phyloP scores from a whole-genome alignment of 2,113 vertebrate species.

The Nothobranchius kuhntae region DNA sequence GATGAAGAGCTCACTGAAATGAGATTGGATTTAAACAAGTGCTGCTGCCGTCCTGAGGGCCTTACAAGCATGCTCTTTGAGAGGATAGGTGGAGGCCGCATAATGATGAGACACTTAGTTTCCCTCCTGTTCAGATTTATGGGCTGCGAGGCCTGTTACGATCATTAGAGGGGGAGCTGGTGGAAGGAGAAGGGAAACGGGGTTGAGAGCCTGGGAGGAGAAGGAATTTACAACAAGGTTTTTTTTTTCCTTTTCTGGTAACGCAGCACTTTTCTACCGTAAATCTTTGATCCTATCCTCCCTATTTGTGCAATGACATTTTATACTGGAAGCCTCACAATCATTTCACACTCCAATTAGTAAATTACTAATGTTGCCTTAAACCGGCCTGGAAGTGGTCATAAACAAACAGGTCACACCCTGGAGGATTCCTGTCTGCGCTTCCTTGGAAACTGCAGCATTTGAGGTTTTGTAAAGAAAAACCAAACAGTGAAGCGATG shows the following conservation, averaged over 20 bases:
- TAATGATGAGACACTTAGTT: slow-evolving; percentile 73
- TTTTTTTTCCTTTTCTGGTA: slow-evolving; percentile 52
- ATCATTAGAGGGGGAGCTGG: slow-evolving; percentile 61
- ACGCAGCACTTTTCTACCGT: slow-evolving; percentile 67
- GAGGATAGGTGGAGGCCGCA: slow-evolving; percentile 62
- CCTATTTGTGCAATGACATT: slow-evolving; percentile 62
- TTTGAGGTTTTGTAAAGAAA: slow-evolving; percentile 14
- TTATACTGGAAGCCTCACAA: slow-evolving; percentile 49
- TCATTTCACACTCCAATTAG: slow-evolving; percentile 75
- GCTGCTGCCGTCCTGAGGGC: slow-evolving; percentile 49
- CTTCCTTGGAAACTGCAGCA: background rate
- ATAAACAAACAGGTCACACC: slow-evolving; percentile 49
- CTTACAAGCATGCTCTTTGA: slow-evolving; percentile 50
- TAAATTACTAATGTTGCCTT: slow-evolving; percentile 58
- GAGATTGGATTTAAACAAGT: slow-evolving; percentile 74
- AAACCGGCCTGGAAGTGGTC: slow-evolving; percentile 10
- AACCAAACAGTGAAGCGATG: background rate
- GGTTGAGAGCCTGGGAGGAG: slow-evolving; percentile 43
- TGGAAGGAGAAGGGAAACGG: slow-evolving; percentile 59
- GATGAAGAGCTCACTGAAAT: slow-evolving; percentile 67
- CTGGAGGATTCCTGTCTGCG: slow-evolving; percentile 6
- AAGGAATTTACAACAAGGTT: slow-evolving; percentile 47
- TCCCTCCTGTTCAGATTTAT: slow-evolving; percentile 71
- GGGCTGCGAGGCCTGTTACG: slow-evolving; percentile 62
- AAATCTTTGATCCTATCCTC: slow-evolving; percentile 68